phyloP scores from a whole-genome alignment of 2,888 invertebrate species.

The Conus canariensis region DNA sequence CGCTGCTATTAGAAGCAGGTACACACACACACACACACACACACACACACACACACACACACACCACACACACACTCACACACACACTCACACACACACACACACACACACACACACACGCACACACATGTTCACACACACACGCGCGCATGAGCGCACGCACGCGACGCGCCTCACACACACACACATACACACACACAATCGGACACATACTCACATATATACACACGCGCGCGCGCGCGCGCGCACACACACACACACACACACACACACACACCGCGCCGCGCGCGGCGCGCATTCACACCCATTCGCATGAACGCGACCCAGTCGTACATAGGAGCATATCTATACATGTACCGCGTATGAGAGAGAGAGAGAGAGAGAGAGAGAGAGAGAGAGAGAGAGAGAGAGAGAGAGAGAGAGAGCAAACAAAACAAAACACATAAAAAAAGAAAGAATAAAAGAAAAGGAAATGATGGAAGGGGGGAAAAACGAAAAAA shows the following conservation, averaged over 20 bases:
- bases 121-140: background rate
- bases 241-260: background rate
- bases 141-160: background rate
- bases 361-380: constrained; percentile 1
- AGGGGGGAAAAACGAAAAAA: background rate
- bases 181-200: background rate
- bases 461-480: background rate
- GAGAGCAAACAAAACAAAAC: background rate
- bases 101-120: background rate
- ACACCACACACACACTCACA: background rate
- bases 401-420: constrained; percentile 6
- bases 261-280: background rate
- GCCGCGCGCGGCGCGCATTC: background rate
- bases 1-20: background rate
- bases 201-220: too few species aligned
- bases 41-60: constrained; percentile 1
- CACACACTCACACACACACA: too few species aligned
- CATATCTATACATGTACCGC: background rate
- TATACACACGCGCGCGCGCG: background rate
- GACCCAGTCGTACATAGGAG: background rate
- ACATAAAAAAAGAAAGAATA: background rate
- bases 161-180: constrained; percentile 1
- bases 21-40: constrained; percentile 8
- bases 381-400: background rate
- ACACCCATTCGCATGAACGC: background rate